Percentiles rank a stretch among this genome's conserved stretches.
These are phyloP conservation scores for Hipparchia semele DNA, from an alignment of 2,888 invertebrate species.

Conservation along the genomic window DNA sequence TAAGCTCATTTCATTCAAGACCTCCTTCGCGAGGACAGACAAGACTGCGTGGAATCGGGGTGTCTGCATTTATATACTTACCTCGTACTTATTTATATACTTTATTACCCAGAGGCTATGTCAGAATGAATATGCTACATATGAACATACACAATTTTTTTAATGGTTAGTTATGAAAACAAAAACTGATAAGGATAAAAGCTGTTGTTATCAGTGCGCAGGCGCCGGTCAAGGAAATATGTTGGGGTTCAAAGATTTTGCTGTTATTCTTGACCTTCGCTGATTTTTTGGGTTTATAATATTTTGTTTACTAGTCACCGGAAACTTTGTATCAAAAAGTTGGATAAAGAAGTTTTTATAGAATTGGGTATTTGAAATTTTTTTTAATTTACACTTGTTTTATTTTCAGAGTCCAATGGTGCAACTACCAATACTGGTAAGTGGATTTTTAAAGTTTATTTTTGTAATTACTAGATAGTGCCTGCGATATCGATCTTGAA, in stretches of 20 bases:
- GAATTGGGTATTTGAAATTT: too few species aligned
- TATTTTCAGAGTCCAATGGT: slow-evolving; percentile 81
- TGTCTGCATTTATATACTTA: too few species aligned
- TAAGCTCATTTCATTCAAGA: too few species aligned
- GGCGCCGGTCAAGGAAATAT: slow-evolving; percentile 9
- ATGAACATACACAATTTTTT: too few species aligned
- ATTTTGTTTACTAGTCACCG: too few species aligned
- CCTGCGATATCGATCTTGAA: not conserved
- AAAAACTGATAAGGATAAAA: not conserved
- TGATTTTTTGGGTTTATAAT: not conserved
- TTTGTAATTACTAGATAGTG: not conserved
- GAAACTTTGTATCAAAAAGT: too few species aligned
- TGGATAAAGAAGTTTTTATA: too few species aligned
- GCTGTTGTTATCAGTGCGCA: not conserved
- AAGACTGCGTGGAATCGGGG: too few species aligned
- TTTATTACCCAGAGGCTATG: too few species aligned
- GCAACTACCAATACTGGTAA: slow-evolving; percentile 76
- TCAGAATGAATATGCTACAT: too few species aligned
- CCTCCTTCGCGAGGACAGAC: too few species aligned
- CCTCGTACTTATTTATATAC: too few species aligned
- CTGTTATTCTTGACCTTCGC: not conserved
- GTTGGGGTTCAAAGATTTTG: slow-evolving; percentile 4
- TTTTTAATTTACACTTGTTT: slow-evolving; percentile 21
- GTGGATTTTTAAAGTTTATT: slow-evolving; percentile 41
- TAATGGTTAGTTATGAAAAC: slow-evolving; percentile 7